These are phyloP conservation scores for Eueides isabella DNA, from an alignment of 1,140 invertebrate genomes.

Conservation along the genomic window DNA sequence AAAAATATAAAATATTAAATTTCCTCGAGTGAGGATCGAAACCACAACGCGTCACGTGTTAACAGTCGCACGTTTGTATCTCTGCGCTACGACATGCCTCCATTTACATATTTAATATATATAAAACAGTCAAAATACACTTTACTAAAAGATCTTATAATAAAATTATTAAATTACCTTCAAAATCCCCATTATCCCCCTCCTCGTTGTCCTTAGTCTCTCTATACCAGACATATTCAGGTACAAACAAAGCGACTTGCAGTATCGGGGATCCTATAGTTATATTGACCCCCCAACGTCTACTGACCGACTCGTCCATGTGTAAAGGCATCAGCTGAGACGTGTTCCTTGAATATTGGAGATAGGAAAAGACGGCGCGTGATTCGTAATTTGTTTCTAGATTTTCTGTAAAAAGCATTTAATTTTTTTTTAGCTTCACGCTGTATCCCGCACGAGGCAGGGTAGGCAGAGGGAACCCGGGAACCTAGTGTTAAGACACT, in stretches of 20 bases:
- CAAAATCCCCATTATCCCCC: conserved; percentile 56
- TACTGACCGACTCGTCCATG: conserved; percentile 90
- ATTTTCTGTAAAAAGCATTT: conserved; percentile 55
- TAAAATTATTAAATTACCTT: conserved; percentile 46
- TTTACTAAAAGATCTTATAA: not conserved
- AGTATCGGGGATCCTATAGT: conserved; percentile 92
- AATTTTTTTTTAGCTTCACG: too few species aligned
- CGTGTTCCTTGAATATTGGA: conserved; percentile 89
- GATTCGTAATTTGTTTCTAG: conserved; percentile 74
- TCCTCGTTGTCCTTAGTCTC: conserved; percentile 61
- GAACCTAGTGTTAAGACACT: too few species aligned
- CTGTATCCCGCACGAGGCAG: too few species aligned
- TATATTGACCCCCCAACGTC: conserved; percentile 94
- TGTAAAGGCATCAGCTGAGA: conserved; percentile 90
- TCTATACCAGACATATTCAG: conserved; percentile 75
- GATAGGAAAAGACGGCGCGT: conserved; percentile 93
- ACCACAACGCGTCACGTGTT: too few species aligned
- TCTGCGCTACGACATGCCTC: too few species aligned
- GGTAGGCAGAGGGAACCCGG: too few species aligned
- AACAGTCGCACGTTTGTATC: too few species aligned
- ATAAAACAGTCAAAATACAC: too few species aligned
- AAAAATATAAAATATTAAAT: too few species aligned
- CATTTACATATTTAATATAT: too few species aligned
- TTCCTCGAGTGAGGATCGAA: too few species aligned
- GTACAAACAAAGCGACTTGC: conserved; percentile 90